Conservation (phyloP, 2,113 vertebrate species). For the Tachuris rubrigastra region DNA sequence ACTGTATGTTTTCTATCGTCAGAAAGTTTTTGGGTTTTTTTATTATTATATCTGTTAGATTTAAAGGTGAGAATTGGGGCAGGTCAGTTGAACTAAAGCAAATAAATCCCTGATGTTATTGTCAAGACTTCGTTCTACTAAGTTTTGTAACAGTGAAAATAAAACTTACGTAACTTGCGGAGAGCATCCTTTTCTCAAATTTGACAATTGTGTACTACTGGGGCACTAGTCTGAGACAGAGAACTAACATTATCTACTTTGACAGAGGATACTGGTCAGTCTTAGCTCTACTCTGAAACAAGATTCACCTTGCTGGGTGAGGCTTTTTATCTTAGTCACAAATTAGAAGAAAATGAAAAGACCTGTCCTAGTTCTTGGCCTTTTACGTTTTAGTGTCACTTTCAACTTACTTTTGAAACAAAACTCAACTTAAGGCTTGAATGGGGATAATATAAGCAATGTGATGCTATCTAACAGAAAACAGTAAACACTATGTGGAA, state of each 20-base stretch:
- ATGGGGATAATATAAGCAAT: conserved; percentile 67
- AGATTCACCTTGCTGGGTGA: neutral
- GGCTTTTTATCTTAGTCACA: neutral
- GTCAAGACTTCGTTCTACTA: neutral
- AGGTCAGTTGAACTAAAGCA: conserved; percentile 33
- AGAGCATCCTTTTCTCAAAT: neutral
- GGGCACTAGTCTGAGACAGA: neutral
- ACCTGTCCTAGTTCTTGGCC: conserved; percentile 58
- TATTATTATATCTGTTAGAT: conserved; percentile 59
- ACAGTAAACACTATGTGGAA: conserved; percentile 67
- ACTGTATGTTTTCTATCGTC: conserved; percentile 71
- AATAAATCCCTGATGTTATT: neutral
- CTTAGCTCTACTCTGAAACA: neutral
- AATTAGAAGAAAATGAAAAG: neutral
- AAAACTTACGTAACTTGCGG: neutral
- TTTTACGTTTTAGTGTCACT: conserved; percentile 42
- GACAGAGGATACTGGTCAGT: neutral
- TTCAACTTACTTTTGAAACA: conserved; percentile 43
- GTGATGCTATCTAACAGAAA: conserved; percentile 67
- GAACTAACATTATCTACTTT: neutral
- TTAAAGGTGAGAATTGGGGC: conserved; percentile 54
- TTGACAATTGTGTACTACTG: neutral
- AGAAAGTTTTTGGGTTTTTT: neutral
- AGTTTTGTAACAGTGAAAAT: neutral
- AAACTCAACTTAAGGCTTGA: conserved; percentile 63